Conservation (phyloP, 1,140 invertebrate species). For the Aphis gossypii region DNA sequence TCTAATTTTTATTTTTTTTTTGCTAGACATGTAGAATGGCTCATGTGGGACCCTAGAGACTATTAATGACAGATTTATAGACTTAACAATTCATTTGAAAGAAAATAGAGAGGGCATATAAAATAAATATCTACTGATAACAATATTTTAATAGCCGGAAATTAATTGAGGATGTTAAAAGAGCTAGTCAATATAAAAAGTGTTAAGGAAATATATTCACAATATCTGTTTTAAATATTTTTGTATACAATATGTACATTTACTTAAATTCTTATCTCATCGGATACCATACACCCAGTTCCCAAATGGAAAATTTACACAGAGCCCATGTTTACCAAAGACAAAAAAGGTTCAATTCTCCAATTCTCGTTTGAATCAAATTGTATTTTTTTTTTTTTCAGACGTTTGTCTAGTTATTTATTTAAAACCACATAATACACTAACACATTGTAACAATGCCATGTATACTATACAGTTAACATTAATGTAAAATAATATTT, state of each 20-base stretch:
- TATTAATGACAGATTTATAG: slow-evolving; percentile 47
- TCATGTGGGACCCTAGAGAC: slow-evolving; percentile 28
- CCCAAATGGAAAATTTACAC: background rate
- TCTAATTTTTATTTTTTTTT: background rate
- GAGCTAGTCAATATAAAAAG: background rate
- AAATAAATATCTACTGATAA: slow-evolving; percentile 19
- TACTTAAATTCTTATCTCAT: background rate
- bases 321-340: background rate
- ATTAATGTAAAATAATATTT: too few species aligned
- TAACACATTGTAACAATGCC: background rate
- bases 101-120: background rate
- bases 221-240: background rate
- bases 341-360: background rate
- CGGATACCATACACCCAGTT: background rate
- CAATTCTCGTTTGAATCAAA: background rate
- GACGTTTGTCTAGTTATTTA: too few species aligned
- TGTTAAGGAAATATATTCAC: background rate
- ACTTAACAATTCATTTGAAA: slow-evolving; percentile 28
- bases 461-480: too few species aligned
- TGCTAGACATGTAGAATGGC: background rate
- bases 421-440: too few species aligned
- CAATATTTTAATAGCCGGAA: slow-evolving; percentile 34
- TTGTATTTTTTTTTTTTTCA: background rate
- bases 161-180: background rate
- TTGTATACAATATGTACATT: background rate